Conservation (phyloP, 1,140 invertebrate species). For the Gonatopus flavifemur region DNA sequence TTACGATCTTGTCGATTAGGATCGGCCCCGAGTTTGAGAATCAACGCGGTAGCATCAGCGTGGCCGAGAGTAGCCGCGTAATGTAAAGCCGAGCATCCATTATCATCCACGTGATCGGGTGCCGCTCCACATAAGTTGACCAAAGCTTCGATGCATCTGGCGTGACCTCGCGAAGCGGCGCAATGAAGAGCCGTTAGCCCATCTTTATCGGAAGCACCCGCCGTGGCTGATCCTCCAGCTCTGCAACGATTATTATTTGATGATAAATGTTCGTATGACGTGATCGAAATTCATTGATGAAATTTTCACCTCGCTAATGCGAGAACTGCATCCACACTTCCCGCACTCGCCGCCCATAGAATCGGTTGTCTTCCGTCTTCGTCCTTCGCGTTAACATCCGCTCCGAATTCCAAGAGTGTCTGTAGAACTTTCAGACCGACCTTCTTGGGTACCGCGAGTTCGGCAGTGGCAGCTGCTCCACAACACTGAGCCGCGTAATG, state of each 20-base stretch:
- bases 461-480: conserved; percentile 73
- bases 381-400: conserved; percentile 82
- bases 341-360: conserved; percentile 95
- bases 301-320: conserved; percentile 77
- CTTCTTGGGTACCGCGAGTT: conserved; percentile 56
- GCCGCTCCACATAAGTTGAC: conserved; percentile 86
- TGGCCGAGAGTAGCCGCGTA: conserved; percentile 96
- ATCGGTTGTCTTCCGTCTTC: conserved; percentile 90
- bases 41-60: conserved; percentile 86
- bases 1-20: conserved; percentile 90
- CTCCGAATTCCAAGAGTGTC: conserved; percentile 78
- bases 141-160: conserved; percentile 87
- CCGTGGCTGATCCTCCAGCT: conserved; percentile 50
- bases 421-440: conserved; percentile 80
- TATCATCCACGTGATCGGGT: conserved; percentile 80
- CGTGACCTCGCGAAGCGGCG: conserved; percentile 92
- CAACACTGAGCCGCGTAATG: conserved; percentile 98
- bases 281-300: background rate
- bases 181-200: conserved; percentile 90
- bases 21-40: conserved; percentile 86
- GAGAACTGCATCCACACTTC: conserved; percentile 87
- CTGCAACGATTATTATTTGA: conserved; percentile 27
- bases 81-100: conserved; percentile 93
- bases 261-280: background rate
- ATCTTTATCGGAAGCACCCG: conserved; percentile 64